phyloP scores from a whole-genome alignment of 1,140 invertebrate species.

The Nasonia vitripennis region DNA sequence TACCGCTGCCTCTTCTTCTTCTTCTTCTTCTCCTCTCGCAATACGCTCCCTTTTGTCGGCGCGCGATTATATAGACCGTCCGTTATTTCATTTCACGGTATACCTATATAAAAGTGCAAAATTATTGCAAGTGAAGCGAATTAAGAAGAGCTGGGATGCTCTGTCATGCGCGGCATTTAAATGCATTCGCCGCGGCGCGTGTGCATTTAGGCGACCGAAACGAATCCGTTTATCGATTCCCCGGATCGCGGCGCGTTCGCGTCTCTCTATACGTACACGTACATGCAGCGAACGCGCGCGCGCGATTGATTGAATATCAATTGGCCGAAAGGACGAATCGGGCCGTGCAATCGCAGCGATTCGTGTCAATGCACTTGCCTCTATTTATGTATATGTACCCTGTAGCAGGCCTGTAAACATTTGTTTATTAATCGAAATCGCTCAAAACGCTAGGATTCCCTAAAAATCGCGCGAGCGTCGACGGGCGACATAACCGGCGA shows the following conservation, averaged over 20 bases:
- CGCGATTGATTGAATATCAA: conserved; percentile 28
- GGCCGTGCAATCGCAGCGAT: not conserved
- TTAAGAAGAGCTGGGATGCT: too few species aligned
- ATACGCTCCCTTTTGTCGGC: not conserved
- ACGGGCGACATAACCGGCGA: too few species aligned
- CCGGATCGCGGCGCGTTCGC: not conserved
- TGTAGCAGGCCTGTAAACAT: too few species aligned
- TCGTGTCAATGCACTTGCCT: not conserved
- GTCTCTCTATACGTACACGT: not conserved
- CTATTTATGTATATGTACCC: too few species aligned
- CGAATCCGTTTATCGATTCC: not conserved
- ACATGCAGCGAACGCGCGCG: not conserved
- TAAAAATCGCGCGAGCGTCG: too few species aligned
- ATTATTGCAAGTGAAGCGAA: not conserved
- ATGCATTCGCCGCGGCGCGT: not conserved
- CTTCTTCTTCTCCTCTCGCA: not conserved
- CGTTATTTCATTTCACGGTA: not conserved
- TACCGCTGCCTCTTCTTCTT: not conserved
- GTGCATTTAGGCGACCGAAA: not conserved
- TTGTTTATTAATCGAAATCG: too few species aligned
- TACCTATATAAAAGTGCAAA: not conserved
- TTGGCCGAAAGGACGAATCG: conserved; percentile 4
- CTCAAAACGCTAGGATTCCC: too few species aligned
- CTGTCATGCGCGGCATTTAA: not conserved
- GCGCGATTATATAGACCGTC: not conserved